phyloP scores from a whole-genome alignment of 2,797 vertebrate genomes.

The Lophotriccus pileatus region DNA sequence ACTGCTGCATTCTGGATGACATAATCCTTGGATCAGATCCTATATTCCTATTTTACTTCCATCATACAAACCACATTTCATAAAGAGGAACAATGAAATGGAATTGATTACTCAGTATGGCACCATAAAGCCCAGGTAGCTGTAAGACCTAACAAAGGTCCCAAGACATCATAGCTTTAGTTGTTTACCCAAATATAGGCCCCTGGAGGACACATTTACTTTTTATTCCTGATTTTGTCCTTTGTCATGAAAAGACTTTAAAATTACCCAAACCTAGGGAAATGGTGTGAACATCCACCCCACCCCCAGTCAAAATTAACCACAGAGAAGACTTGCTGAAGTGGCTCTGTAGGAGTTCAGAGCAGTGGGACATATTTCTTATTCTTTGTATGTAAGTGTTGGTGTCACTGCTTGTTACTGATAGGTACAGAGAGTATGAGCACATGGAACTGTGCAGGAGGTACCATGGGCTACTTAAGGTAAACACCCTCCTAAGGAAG shows the following conservation, averaged over 20 bases:
- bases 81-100: not conserved
- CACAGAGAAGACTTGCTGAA: not conserved
- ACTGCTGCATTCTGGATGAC: not conserved
- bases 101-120: not conserved
- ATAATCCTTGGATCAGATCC: not conserved
- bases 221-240: not conserved
- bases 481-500: not conserved
- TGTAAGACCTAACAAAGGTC: not conserved
- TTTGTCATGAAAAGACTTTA: not conserved
- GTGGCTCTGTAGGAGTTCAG: not conserved
- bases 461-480: not conserved
- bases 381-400: not conserved
- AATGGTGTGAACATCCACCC: not conserved
- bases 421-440: not conserved
- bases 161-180: not conserved
- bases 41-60: not conserved
- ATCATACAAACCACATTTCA: not conserved
- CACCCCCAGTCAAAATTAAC: not conserved
- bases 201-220: not conserved
- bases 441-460: not conserved
- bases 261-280: not conserved
- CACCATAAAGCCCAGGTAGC: not conserved
- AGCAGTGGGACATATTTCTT: not conserved
- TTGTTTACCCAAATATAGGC: not conserved
- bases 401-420: not conserved